These are phyloP conservation scores for Nyctibius bracteatus DNA, from an alignment of 2,113 vertebrate species.

Conservation along the genomic window DNA sequence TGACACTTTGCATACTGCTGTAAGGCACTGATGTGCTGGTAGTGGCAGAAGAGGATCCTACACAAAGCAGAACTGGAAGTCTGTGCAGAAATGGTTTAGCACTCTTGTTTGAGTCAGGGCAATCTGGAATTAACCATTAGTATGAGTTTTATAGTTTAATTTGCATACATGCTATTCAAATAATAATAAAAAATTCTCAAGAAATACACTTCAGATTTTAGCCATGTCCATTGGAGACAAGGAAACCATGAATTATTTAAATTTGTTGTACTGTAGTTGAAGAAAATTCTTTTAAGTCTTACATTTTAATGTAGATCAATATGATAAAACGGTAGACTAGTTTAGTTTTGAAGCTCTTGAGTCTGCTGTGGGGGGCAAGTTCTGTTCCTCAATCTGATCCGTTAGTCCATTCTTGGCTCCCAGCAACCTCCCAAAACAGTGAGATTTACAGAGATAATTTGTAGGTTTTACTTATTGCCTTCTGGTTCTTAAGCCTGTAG, in stretches of 20 bases:
- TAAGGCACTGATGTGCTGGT: background rate
- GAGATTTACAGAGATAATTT: background rate
- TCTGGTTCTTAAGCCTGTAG: background rate
- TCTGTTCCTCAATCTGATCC: background rate
- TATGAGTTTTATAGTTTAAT: background rate
- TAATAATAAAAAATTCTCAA: background rate
- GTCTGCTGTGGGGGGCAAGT: background rate
- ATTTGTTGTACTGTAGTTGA: background rate
- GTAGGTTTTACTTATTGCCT: background rate
- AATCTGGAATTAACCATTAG: background rate
- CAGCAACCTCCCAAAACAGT: background rate
- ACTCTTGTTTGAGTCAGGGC: background rate
- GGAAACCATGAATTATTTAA: background rate
- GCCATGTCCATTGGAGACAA: background rate
- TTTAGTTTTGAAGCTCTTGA: background rate
- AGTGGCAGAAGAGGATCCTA: background rate
- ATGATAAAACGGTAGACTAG: background rate
- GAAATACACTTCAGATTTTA: background rate
- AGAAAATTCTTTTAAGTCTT: background rate
- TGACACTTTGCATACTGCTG: background rate
- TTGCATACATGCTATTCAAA: background rate
- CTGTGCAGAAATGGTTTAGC: background rate
- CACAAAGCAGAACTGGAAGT: background rate
- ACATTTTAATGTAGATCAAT: background rate
- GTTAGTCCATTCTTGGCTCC: background rate